Conservation (phyloP, 2,113 vertebrate species). For the Triplophysa rosa region DNA sequence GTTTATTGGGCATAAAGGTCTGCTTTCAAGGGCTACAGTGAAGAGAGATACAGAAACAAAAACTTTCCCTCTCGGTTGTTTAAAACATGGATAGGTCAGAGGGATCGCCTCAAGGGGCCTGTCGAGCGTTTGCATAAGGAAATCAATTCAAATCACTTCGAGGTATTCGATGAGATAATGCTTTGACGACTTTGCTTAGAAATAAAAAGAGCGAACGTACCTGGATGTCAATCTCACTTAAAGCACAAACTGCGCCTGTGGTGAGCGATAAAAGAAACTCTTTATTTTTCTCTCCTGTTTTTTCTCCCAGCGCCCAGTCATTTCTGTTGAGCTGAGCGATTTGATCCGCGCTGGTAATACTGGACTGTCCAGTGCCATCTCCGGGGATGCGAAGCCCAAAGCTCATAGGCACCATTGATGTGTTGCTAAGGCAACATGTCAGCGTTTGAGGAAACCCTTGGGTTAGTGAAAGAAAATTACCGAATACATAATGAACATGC, state of each 20-base stretch:
- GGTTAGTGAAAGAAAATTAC: conserved; percentile 24
- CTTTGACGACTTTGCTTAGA: background rate
- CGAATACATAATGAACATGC: conserved; percentile 5
- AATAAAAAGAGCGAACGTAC: conserved; percentile 60
- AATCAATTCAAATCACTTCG: conserved; percentile 51
- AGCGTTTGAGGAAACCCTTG: conserved; percentile 80
- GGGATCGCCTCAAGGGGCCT: background rate
- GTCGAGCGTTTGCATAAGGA: conserved; percentile 43
- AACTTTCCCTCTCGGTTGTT: conserved; percentile 8
- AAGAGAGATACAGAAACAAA: conserved; percentile 1
- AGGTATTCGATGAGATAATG: conserved; percentile 8
- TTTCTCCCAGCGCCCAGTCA: conserved; percentile 59
- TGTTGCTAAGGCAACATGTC: conserved; percentile 79
- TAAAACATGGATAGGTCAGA: conserved; percentile 26
- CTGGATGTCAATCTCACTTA: conserved; percentile 71
- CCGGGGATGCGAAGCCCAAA: conserved; percentile 79
- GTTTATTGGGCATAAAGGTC: conserved; percentile 45
- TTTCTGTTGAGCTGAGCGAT: conserved; percentile 36
- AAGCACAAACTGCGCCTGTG: conserved; percentile 68
- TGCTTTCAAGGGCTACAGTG: conserved; percentile 2
- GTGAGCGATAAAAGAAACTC: conserved; percentile 79
- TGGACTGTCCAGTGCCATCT: conserved; percentile 72
- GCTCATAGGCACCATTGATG: conserved; percentile 78
- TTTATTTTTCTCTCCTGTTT: conserved; percentile 51
- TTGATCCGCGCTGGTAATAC: conserved; percentile 63